These are phyloP conservation scores for Aurelia aurita DNA, from an alignment of 30 jellyfish, hydroid and myxozoan species.

Conservation along the genomic window DNA sequence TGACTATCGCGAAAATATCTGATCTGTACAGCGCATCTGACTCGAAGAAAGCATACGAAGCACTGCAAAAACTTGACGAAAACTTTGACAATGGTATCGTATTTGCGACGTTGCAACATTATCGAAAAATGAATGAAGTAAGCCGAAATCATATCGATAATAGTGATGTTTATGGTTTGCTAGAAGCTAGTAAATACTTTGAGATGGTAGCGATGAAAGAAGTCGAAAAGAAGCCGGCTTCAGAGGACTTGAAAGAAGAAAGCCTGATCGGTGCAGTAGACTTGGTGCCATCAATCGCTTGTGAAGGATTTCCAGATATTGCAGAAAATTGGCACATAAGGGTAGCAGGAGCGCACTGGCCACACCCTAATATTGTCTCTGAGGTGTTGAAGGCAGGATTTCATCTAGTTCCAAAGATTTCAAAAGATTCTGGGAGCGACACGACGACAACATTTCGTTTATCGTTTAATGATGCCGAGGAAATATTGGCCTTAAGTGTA, in stretches of 20 bases:
- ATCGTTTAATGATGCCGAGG: conserved; percentile 49
- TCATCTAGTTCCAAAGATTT: conserved; percentile 54
- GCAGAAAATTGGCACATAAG: conserved; percentile 30
- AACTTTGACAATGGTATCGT: conserved; percentile 42
- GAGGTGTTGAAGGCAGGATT: conserved; percentile 43
- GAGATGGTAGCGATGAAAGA: background rate
- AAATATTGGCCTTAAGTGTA: conserved; percentile 18
- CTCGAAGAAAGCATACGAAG: conserved; percentile 15
- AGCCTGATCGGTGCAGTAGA: conserved; percentile 35
- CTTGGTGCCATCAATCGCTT: conserved; percentile 48
- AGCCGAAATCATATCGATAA: background rate
- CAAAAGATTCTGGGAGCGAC: conserved; percentile 7
- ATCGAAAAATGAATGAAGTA: background rate
- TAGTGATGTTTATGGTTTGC: background rate
- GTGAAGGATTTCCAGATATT: conserved; percentile 52
- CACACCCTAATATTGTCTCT: conserved; percentile 21
- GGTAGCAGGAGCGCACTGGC: conserved; percentile 52
- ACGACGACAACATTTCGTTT: conserved; percentile 42
- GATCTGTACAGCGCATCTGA: conserved; percentile 1
- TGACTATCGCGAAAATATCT: background rate
- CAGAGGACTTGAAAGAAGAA: background rate
- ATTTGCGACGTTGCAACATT: background rate
- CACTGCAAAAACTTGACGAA: background rate
- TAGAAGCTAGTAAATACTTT: conserved; percentile 2
- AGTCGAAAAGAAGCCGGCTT: background rate